A percentile compares a stretch with the other conserved stretches of the same genome.
Conservation (phyloP, 1,140 invertebrate species). For the Sycophaga agraensis region DNA sequence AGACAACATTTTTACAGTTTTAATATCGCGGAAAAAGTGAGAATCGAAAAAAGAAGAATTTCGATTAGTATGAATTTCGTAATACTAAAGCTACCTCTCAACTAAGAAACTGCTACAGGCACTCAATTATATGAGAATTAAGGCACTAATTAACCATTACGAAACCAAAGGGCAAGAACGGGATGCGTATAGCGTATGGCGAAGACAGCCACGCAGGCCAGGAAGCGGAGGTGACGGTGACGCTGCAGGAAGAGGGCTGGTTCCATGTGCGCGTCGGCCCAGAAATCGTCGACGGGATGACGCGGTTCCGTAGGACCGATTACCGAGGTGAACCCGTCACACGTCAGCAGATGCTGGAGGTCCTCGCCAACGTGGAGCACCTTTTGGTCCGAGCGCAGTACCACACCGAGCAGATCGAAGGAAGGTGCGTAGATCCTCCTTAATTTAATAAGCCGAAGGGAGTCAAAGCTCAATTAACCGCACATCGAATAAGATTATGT, state of each 20-base stretch:
- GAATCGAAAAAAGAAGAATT: no score
- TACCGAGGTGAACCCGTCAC: slow-evolving; percentile 68
- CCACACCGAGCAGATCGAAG: slow-evolving; percentile 92
- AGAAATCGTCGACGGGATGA: slow-evolving; percentile 63
- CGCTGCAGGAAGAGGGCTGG: slow-evolving; percentile 72
- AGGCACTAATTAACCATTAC: no score
- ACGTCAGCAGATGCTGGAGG: slow-evolving; percentile 78
- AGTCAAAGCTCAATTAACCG: no score
- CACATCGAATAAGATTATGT: no score
- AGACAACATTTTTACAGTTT: no score
- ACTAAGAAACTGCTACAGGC: no score
- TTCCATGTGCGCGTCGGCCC: slow-evolving; percentile 64
- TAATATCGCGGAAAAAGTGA: no score
- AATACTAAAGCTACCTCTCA: no score
- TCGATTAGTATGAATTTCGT: no score
- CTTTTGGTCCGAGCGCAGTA: slow-evolving; percentile 88
- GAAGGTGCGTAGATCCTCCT: slow-evolving; percentile 55
- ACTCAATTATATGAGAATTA: no score
- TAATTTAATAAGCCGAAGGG: no score
- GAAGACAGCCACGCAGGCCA: slow-evolving; percentile 65
- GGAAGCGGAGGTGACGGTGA: slow-evolving; percentile 64
- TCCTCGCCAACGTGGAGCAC: slow-evolving; percentile 77
- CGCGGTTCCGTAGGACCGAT: slow-evolving; percentile 59
- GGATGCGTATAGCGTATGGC: slow-evolving; percentile 71
- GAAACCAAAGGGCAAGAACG: slow-evolving; percentile 68